Evolutionary conservation across 2,113 vertebrate species (phyloP).

Genomic region (Eira barbara): DNA sequence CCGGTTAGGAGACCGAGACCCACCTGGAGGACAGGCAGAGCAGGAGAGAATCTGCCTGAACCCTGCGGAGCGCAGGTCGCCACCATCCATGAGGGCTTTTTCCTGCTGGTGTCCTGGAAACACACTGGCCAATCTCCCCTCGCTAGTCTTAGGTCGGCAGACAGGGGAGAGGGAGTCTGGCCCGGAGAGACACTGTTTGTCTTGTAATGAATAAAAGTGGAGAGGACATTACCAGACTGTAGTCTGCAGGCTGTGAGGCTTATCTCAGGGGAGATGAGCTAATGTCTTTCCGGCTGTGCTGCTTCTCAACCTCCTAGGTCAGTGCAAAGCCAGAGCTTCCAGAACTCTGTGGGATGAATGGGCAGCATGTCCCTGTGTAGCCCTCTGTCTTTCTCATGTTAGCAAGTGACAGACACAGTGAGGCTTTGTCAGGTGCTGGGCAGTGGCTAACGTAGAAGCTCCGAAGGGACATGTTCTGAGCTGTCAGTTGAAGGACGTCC

Average conservation of each 20-base stretch:
- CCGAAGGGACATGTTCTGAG: background rate
- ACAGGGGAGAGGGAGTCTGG: background rate
- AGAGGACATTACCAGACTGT: background rate
- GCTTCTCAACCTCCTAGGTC: background rate
- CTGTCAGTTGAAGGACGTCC: background rate
- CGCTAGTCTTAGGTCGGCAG: background rate
- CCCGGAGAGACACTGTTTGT: background rate
- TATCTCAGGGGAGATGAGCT: background rate
- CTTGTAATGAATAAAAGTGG: background rate
- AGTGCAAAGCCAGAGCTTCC: background rate
- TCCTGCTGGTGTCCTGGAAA: background rate
- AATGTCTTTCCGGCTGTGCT: background rate
- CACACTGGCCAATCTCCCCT: background rate
- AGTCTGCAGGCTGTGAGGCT: background rate
- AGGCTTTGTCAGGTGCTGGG: too few species aligned
- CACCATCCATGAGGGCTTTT: rapidly evolving
- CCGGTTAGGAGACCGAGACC: too few species aligned
- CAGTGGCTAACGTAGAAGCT: background rate
- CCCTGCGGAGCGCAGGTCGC: background rate
- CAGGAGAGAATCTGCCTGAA: background rate
- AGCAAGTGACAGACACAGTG: background rate
- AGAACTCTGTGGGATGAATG: background rate
- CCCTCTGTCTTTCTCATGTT: background rate
- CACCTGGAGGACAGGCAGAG: background rate
- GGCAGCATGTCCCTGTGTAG: rapidly evolving